Percentiles rank a stretch among this genome's conserved stretches.
phyloP scores from a whole-genome alignment of 2,888 invertebrate genomes.

The Bellardia bayeri region DNA sequence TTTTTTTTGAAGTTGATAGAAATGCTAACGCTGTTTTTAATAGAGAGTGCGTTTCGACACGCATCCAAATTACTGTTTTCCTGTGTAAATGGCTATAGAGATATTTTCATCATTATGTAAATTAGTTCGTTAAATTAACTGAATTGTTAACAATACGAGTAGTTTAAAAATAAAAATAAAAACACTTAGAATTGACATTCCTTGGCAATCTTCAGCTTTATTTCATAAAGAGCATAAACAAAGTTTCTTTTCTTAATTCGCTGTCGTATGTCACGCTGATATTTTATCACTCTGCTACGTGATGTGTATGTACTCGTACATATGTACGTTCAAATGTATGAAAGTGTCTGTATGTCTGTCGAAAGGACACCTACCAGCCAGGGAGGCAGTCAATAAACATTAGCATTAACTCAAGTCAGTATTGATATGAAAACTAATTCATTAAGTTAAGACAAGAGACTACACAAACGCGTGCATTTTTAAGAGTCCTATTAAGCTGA shows the following conservation, averaged over 20 bases:
- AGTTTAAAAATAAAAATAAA: slow-evolving; percentile 6
- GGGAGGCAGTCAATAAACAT: slow-evolving; percentile 43
- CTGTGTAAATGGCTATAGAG: slow-evolving; percentile 1
- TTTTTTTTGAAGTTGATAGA: not conserved
- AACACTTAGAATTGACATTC: slow-evolving; percentile 42
- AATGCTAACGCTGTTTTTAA: slow-evolving; percentile 3
- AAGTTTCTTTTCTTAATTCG: slow-evolving; percentile 1
- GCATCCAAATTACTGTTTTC: slow-evolving; percentile 30
- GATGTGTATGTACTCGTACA: too few relatives aligned
- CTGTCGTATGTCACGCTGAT: slow-evolving; percentile 52
- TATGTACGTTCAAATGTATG: not conserved
- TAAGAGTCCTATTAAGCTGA: slow-evolving; percentile 50
- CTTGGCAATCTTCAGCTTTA: slow-evolving; percentile 33
- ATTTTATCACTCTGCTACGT: slow-evolving; percentile 58
- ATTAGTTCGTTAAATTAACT: slow-evolving; percentile 58
- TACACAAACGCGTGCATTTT: slow-evolving; percentile 5
- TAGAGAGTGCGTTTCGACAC: slow-evolving; percentile 37
- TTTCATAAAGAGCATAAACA: not conserved
- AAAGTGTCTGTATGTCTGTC: not conserved
- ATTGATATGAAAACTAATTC: slow-evolving; percentile 66
- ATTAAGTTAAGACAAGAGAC: slow-evolving; percentile 53
- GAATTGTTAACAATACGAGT: slow-evolving; percentile 18
- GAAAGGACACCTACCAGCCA: slow-evolving; percentile 25
- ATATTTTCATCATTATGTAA: slow-evolving; percentile 61
- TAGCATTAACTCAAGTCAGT: slow-evolving; percentile 48